Evolutionary conservation across 2,113 vertebrate genomes (phyloP).

Genomic region (Entomyzon cyanotis): DNA sequence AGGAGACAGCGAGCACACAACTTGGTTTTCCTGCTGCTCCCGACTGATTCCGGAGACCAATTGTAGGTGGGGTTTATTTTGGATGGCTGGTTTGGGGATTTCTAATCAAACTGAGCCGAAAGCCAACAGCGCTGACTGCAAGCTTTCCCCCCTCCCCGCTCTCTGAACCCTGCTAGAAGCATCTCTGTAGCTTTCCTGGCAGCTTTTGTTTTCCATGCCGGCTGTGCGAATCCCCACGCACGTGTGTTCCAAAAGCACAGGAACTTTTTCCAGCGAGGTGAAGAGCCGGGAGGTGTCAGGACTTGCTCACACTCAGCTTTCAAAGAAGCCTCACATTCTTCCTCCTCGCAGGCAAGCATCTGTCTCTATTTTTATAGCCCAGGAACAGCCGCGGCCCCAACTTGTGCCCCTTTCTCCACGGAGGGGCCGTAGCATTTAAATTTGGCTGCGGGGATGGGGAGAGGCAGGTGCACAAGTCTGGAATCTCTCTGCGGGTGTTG

Average conservation of each 20-base stretch:
- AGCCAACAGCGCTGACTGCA: neutral
- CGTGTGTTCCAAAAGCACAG: neutral
- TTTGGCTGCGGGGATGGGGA: slow-evolving; percentile 16
- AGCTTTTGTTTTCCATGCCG: neutral
- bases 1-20: rapidly evolving
- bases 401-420: neutral
- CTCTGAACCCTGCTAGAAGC: slow-evolving; percentile 44
- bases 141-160: neutral
- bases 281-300: slow-evolving; percentile 60
- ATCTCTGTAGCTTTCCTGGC: slow-evolving; percentile 9
- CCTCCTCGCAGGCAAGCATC: slow-evolving; percentile 14
- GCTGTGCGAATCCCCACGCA: neutral
- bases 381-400: slow-evolving; percentile 34
- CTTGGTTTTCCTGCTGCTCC: neutral
- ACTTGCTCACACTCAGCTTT: slow-evolving; percentile 37
- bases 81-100: neutral
- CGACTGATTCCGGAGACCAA: neutral
- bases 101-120: neutral
- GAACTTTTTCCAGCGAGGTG: slow-evolving; percentile 58
- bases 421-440: slow-evolving; percentile 22
- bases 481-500: neutral
- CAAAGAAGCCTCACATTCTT: slow-evolving; percentile 56
- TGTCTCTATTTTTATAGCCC: slow-evolving; percentile 47
- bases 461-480: slow-evolving; percentile 54
- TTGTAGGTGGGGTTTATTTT: neutral